These are phyloP conservation scores for Cardiocondyla obscurior DNA, from an alignment of 1,140 invertebrate species.

Conservation along the genomic window DNA sequence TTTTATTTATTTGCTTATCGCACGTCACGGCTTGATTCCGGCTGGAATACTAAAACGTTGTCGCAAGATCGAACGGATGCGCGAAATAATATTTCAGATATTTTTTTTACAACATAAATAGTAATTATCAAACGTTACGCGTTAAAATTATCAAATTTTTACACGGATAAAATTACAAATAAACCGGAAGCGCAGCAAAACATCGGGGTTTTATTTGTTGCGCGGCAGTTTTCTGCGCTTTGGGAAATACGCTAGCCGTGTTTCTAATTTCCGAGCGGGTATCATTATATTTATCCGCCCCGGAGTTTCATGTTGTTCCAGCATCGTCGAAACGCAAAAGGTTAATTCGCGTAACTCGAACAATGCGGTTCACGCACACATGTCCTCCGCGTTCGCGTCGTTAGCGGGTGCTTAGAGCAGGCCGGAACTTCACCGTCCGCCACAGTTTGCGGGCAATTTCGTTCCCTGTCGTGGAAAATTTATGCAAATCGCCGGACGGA, in stretches of 20 bases:
- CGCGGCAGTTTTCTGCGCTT: background rate
- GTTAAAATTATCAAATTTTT: background rate
- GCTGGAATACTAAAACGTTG: background rate
- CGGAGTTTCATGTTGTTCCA: conserved; percentile 25
- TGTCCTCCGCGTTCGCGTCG: conserved; percentile 45
- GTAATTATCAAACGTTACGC: background rate
- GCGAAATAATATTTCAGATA: background rate
- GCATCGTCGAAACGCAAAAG: conserved; percentile 26
- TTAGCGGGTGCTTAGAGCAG: conserved; percentile 60
- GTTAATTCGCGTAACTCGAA: conserved; percentile 23
- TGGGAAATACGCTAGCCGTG: background rate
- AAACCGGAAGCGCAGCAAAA: background rate
- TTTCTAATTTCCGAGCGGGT: background rate
- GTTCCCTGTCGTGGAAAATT: conserved; percentile 69
- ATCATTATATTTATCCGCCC: background rate
- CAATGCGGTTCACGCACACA: conserved; percentile 38
- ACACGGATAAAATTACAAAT: background rate
- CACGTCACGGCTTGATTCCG: no score
- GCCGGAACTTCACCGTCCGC: conserved; percentile 50
- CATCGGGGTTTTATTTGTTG: background rate
- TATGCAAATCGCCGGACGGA: conserved; percentile 70
- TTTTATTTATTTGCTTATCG: background rate
- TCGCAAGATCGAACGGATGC: background rate
- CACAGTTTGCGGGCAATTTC: conserved; percentile 71
- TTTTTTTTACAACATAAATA: background rate